These are phyloP conservation scores for Spilogale gracilis DNA, from an alignment of 2,113 vertebrate species.

Conservation along the genomic window DNA sequence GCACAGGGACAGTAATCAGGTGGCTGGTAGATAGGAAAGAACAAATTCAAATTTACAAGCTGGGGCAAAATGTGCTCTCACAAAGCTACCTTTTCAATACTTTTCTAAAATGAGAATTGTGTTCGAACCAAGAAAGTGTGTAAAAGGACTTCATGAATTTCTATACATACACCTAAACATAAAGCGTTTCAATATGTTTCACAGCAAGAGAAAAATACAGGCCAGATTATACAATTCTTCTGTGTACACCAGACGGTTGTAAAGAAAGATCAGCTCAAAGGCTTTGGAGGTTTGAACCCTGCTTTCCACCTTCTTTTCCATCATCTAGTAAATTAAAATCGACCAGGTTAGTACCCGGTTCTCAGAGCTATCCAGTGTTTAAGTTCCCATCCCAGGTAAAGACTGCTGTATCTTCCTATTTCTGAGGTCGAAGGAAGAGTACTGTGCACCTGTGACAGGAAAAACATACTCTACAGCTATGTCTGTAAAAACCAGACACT, in stretches of 20 bases:
- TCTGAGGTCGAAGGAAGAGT: constrained; percentile 13
- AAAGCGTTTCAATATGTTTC: constrained; percentile 76
- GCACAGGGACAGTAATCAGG: constrained; percentile 72
- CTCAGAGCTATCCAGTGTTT: neutral
- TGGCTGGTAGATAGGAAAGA: constrained; percentile 80
- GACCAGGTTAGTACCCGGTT: constrained; percentile 46
- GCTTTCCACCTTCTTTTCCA: neutral
- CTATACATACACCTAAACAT: constrained; percentile 73
- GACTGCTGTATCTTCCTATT: neutral
- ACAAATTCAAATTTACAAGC: constrained; percentile 68
- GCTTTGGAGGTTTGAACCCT: constrained; percentile 31
- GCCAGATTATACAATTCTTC: constrained; percentile 63
- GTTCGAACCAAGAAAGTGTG: neutral
- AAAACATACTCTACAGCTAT: neutral
- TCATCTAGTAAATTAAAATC: constrained; percentile 54
- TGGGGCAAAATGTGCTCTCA: constrained; percentile 51
- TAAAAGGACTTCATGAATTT: constrained; percentile 67
- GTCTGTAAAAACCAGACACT: constrained; percentile 66
- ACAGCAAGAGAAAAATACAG: constrained; percentile 64
- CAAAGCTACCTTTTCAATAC: constrained; percentile 39
- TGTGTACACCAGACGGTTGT: neutral
- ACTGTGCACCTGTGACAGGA: constrained; percentile 71
- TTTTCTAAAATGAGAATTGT: constrained; percentile 33
- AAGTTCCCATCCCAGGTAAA: neutral
- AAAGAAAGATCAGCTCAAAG: constrained; percentile 5